These are phyloP conservation scores for Ardeotis arabs DNA, from an alignment of 2,113 vertebrate species.

Conservation along the genomic window DNA sequence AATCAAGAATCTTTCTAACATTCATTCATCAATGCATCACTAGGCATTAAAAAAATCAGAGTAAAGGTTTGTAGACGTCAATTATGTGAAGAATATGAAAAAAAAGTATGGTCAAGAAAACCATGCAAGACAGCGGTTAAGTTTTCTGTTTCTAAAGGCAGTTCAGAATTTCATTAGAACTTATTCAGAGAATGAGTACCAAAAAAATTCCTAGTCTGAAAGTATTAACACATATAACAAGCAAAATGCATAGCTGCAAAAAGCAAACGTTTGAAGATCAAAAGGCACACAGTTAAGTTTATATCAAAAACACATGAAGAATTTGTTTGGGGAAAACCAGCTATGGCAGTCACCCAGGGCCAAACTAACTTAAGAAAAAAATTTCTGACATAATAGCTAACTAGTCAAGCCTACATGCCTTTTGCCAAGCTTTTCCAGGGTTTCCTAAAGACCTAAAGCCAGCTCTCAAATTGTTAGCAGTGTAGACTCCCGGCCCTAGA, in stretches of 20 bases:
- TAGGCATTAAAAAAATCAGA: not conserved
- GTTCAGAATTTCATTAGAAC: not conserved
- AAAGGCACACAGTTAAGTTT: not conserved
- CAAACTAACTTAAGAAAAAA: not conserved
- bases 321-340: not conserved
- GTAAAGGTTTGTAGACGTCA: not conserved
- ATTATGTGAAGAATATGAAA: not conserved
- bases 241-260: not conserved
- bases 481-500: not conserved
- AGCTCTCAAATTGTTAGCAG: not conserved
- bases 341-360: not conserved
- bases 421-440: not conserved
- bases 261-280: not conserved
- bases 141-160: not conserved
- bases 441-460: not conserved
- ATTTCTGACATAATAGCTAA: not conserved
- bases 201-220: not conserved
- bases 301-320: not conserved
- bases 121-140: not conserved
- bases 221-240: not conserved
- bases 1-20: not conserved
- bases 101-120: not conserved
- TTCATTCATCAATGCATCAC: not conserved
- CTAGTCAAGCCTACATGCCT: not conserved
- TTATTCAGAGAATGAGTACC: not conserved